phyloP scores from a whole-genome alignment of 2,113 vertebrate species.

The Heterochromis multidens region DNA sequence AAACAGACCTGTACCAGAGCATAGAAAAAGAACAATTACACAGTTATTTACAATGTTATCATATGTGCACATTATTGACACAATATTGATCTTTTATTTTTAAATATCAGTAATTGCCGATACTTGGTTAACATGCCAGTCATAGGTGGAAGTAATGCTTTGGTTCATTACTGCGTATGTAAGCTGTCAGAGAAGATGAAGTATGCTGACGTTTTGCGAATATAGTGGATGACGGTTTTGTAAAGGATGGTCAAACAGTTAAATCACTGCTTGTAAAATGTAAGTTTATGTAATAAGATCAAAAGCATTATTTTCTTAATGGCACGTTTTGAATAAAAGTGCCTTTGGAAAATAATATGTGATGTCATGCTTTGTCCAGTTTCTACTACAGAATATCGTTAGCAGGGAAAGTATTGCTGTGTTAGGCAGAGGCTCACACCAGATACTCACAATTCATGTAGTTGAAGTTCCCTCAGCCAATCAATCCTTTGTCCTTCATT shows the following conservation, averaged over 20 bases:
- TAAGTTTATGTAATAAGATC: background rate
- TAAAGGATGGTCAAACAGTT: background rate
- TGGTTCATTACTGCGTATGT: background rate
- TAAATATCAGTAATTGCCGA: background rate
- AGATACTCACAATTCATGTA: background rate
- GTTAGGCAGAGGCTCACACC: background rate
- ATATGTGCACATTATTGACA: fast-evolving
- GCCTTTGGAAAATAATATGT: background rate
- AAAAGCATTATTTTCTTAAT: background rate
- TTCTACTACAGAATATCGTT: background rate
- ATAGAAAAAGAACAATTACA: background rate
- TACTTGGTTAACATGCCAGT: background rate
- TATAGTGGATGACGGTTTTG: background rate
- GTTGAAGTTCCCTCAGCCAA: background rate
- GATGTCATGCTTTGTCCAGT: background rate
- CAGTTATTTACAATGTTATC: background rate
- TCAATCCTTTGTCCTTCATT: background rate
- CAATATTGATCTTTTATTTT: background rate
- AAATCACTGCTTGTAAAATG: background rate
- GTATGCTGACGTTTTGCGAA: background rate
- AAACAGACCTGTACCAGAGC: background rate
- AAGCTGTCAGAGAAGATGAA: background rate
- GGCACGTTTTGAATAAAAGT: background rate
- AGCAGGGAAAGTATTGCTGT: background rate
- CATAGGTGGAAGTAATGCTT: background rate